Base-by-base conservation (phyloP, 2,113 vertebrate genomes). In the Alces alces region DNA sequence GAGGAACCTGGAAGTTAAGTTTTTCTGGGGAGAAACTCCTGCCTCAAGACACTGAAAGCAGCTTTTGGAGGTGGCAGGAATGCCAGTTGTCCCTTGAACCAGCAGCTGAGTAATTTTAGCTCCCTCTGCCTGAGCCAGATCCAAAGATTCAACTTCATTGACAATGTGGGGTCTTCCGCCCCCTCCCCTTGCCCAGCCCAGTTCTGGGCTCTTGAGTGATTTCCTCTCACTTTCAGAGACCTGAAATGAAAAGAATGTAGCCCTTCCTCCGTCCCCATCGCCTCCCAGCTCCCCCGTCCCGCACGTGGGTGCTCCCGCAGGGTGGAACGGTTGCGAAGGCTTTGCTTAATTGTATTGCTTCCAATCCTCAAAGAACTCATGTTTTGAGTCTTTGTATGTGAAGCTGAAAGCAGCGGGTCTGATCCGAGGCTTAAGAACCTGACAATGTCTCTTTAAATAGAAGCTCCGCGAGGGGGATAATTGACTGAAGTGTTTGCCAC, bases 391-490 rank as follows among this genome's bases (percentile, higher is more conserved):
- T 97, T 97, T 98, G 97, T 98, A 89, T 52, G 28, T 50, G 91
- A 96, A 93, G 98, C 96, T 57, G 93, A 97, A 98, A 98, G 95
- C 98, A 98, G 98, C 98, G 36, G 98, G 97, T 94, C 91, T 98
- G 97, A 97, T 98, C 94, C 21, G 73, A 92, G 94, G 91, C 97
- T 98, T 98, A 97, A 97, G 96, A 98, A 96, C 95, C 95, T 98
- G 97, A 98, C 98, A 98, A 97, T 97, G 93, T 98, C 97, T 98
- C 98, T 97, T 96, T 98, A 98, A 98, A 98, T 97, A 98, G 98
- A 94, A 98, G 95, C 98, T 98, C 98, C 1, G 89, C 91, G 94
- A 97, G 98, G 96, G 98, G 97, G 98, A 97, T 98, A 98, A 98
- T 98, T 98, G 98, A 98, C 97, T 98, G 57, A 94, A 98, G 97